Percentiles rank a stretch among this genome's conserved stretches.
phyloP scores from a whole-genome alignment of 2,888 invertebrate species.

The Drosophila multiciliata region DNA sequence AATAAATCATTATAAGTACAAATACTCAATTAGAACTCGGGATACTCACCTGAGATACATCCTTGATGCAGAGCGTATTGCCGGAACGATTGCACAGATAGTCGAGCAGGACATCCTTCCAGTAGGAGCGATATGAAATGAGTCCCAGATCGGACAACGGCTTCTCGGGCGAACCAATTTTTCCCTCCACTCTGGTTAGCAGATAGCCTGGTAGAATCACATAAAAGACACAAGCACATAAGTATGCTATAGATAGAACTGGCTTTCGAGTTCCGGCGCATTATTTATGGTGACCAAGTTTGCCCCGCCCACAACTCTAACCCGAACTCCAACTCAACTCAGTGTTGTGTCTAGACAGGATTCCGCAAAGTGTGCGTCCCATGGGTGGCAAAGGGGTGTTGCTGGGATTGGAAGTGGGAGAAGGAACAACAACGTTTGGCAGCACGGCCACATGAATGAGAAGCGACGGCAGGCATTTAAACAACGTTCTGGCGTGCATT shows the following conservation, averaged over 20 bases:
- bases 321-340: slow-evolving; percentile 31
- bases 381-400: slow-evolving; percentile 23
- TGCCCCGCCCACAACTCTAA: slow-evolving; percentile 57
- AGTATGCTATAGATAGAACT: slow-evolving; percentile 73
- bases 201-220: slow-evolving; percentile 91
- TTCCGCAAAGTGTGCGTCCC: slow-evolving; percentile 71
- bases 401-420: not conserved
- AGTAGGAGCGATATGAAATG: slow-evolving; percentile 98
- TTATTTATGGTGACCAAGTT: slow-evolving; percentile 81
- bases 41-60: slow-evolving; percentile 87
- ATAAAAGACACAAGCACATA: slow-evolving; percentile 61
- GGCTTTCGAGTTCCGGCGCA: slow-evolving; percentile 72
- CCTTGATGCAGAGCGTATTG: slow-evolving; percentile 95
- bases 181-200: slow-evolving; percentile 96
- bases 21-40: not conserved
- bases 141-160: slow-evolving; percentile 98
- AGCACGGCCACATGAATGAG: slow-evolving; percentile 61
- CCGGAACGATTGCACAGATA: slow-evolving; percentile 95
- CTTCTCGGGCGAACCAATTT: slow-evolving; percentile 99
- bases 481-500: slow-evolving; percentile 82
- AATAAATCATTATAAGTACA: not conserved
- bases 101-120: slow-evolving; percentile 98
- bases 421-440: slow-evolving; percentile 18
- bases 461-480: slow-evolving; percentile 58
- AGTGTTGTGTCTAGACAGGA: slow-evolving; percentile 79